Percentiles rank a stretch among this genome's conserved stretches.
These are phyloP conservation scores for Elmis aenea DNA, from an alignment of 2,888 invertebrate species.

Conservation along the genomic window DNA sequence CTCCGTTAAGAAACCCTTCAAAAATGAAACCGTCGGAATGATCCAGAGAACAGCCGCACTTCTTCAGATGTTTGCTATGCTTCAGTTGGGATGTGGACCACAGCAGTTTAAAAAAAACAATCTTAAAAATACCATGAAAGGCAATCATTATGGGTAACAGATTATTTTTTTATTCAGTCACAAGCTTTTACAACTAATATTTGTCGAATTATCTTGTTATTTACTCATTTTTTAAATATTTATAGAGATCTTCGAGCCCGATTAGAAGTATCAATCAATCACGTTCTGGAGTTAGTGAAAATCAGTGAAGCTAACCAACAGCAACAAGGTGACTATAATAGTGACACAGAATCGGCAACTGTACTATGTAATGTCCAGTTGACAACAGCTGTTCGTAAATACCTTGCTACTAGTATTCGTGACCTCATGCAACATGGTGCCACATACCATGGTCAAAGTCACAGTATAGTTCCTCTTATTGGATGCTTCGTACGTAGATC, in stretches of 20 bases:
- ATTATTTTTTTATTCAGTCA: neutral
- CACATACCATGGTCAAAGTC: slow-evolving; percentile 51
- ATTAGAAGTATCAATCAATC: slow-evolving; percentile 82
- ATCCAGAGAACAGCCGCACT: slow-evolving; percentile 85
- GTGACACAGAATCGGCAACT: slow-evolving; percentile 56
- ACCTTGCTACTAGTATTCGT: slow-evolving; percentile 83
- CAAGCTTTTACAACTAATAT: neutral
- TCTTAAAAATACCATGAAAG: slow-evolving; percentile 75
- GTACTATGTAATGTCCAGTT: slow-evolving; percentile 68
- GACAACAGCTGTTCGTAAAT: slow-evolving; percentile 85
- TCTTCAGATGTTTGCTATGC: slow-evolving; percentile 87
- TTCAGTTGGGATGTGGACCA: slow-evolving; percentile 86
- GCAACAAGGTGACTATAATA: slow-evolving; percentile 52
- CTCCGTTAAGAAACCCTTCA: slow-evolving; percentile 41
- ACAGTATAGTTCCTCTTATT: slow-evolving; percentile 80
- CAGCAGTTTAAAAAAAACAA: slow-evolving; percentile 68
- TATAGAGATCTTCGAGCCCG: slow-evolving; percentile 82
- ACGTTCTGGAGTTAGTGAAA: slow-evolving; percentile 59
- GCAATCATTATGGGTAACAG: slow-evolving; percentile 85
- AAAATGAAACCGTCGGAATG: slow-evolving; percentile 63
- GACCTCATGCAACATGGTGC: slow-evolving; percentile 91
- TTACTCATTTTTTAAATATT: slow-evolving; percentile 16
- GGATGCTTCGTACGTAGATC: slow-evolving; percentile 70
- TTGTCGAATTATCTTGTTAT: neutral
- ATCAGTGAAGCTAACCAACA: slow-evolving; percentile 47